A percentile compares a stretch with the other conserved stretches of the same genome.
phyloP scores from a whole-genome alignment of 2,113 vertebrate species.

The Nematolebias whitei region DNA sequence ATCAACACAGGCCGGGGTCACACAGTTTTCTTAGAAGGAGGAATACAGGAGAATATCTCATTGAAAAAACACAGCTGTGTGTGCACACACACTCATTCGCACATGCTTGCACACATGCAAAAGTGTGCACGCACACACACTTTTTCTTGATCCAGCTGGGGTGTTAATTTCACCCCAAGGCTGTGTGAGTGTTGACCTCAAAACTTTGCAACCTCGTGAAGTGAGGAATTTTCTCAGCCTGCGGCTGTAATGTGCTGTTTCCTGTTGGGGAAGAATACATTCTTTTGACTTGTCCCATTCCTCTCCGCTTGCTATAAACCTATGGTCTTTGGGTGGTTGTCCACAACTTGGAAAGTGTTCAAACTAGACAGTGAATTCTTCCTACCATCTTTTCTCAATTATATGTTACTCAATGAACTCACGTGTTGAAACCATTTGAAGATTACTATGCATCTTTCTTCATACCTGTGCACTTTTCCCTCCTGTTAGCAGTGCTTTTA shows the following conservation, averaged over 20 bases:
- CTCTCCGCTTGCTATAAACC: slow-evolving; percentile 56
- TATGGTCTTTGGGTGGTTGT: slow-evolving; percentile 66
- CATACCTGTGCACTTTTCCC: slow-evolving; percentile 12
- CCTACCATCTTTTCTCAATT: slow-evolving; percentile 12
- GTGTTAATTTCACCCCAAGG: slow-evolving; percentile 81
- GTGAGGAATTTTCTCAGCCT: slow-evolving; percentile 75
- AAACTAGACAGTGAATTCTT: slow-evolving; percentile 36
- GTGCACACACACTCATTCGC: slow-evolving; percentile 34
- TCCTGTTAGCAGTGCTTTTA: slow-evolving; percentile 1
- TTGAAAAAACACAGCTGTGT: slow-evolving; percentile 79
- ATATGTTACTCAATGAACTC: background rate
- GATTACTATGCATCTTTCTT: slow-evolving; percentile 13
- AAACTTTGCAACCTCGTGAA: slow-evolving; percentile 77
- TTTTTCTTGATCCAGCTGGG: slow-evolving; percentile 71
- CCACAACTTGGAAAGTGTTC: slow-evolving; percentile 46
- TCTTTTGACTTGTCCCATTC: slow-evolving; percentile 69
- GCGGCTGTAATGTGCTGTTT: slow-evolving; percentile 77
- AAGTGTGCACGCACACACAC: slow-evolving; percentile 32
- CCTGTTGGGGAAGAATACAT: slow-evolving; percentile 71
- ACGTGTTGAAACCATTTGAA: slow-evolving; percentile 1
- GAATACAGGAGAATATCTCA: slow-evolving; percentile 74
- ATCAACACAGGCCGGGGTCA: slow-evolving; percentile 66
- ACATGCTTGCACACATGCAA: slow-evolving; percentile 24
- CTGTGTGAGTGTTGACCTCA: slow-evolving; percentile 76
- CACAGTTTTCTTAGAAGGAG: slow-evolving; percentile 62